A percentile compares a stretch with the other conserved stretches of the same genome.
Evolutionary conservation across 2,113 vertebrate species (phyloP).

Genomic region (Archilochus colubris): DNA sequence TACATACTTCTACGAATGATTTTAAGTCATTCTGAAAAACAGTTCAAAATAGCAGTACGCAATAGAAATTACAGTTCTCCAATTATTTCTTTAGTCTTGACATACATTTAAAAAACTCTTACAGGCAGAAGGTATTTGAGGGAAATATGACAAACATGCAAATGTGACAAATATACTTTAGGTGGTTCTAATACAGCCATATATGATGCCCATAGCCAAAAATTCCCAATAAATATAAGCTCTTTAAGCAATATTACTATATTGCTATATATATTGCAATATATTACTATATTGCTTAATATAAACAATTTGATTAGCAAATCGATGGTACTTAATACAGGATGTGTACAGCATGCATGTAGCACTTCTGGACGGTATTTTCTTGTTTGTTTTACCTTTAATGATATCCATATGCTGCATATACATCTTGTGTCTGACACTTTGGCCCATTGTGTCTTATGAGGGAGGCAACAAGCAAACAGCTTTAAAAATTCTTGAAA

Average conservation of each 20-base stretch:
- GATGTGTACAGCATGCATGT: neutral
- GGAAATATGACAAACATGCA: neutral
- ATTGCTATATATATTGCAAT: no score
- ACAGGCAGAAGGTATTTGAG: neutral
- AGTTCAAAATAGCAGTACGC: neutral
- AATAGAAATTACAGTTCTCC: neutral
- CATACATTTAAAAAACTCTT: rapidly evolving
- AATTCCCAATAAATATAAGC: neutral
- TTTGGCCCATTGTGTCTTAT: neutral
- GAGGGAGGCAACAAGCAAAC: neutral
- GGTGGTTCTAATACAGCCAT: neutral
- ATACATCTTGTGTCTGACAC: neutral
- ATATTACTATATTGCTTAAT: neutral
- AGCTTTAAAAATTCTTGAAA: neutral
- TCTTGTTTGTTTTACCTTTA: neutral
- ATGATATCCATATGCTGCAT: neutral
- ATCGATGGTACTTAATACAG: neutral
- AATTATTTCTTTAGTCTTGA: neutral
- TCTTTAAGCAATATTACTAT: neutral
- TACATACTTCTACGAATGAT: neutral
- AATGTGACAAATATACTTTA: neutral
- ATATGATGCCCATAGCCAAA: neutral
- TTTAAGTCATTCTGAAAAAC: neutral
- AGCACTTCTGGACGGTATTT: neutral
- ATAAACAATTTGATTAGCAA: neutral